Conservation (phyloP, 1,140 invertebrate genomes). For the Ips typographus region DNA sequence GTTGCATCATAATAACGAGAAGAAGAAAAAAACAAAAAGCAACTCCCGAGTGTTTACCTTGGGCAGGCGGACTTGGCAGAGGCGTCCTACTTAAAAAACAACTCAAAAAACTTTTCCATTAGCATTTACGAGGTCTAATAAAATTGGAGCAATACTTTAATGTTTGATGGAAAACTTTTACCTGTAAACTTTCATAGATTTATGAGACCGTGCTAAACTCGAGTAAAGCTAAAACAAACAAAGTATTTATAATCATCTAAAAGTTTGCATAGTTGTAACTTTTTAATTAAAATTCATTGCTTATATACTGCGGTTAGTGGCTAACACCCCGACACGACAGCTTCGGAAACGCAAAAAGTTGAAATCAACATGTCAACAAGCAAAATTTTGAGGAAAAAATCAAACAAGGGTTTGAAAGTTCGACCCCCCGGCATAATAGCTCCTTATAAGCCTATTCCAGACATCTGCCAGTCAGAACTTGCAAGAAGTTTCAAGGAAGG, state of each 20-base stretch:
- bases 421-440: neutral
- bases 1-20: neutral
- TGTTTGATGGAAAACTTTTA: conserved; percentile 19
- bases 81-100: conserved; percentile 1
- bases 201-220: conserved; percentile 8
- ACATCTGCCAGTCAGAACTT: conserved; percentile 18
- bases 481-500: conserved; percentile 10
- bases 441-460: conserved; percentile 8
- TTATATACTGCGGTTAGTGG: too few species aligned
- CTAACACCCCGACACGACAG: too few species aligned
- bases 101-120: conserved; percentile 9
- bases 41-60: neutral
- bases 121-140: conserved; percentile 6
- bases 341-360: too few species aligned
- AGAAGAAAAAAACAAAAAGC: too few species aligned
- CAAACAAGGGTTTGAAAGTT: conserved; percentile 2
- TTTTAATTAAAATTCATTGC: conserved; percentile 14
- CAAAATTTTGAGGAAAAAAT: neutral
- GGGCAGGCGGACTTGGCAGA: conserved; percentile 8
- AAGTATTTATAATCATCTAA: conserved; percentile 22
- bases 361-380: neutral
- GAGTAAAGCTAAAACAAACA: conserved; percentile 15
- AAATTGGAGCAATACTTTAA: conserved; percentile 14
- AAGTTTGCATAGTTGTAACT: conserved; percentile 23
- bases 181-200: conserved; percentile 22